Evolutionary conservation across 2,888 invertebrate genomes (phyloP).

Genomic region (Uropetala carovei): DNA sequence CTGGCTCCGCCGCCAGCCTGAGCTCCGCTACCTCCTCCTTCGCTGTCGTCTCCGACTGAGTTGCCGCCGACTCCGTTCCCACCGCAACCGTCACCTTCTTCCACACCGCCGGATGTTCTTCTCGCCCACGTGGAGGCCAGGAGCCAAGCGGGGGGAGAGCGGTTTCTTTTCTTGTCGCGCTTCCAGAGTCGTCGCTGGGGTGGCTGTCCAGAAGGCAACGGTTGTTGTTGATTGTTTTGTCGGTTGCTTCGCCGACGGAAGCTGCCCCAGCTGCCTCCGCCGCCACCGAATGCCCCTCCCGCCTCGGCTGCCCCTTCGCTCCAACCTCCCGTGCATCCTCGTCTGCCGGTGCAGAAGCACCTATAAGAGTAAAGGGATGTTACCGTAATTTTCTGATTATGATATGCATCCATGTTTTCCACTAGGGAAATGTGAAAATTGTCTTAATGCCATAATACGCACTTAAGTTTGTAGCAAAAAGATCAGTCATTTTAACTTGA

Average conservation of each 20-base stretch:
- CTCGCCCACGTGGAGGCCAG: conserved; percentile 44
- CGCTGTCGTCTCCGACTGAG: conserved; percentile 47
- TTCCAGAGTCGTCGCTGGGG: conserved; percentile 11
- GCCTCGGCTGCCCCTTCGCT: background rate
- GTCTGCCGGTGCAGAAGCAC: conserved; percentile 48
- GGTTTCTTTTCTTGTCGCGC: background rate
- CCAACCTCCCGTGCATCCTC: background rate
- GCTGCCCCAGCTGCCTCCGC: conserved; percentile 42
- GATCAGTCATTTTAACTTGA: no score
- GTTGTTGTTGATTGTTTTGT: background rate
- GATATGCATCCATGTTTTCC: no score
- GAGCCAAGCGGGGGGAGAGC: conserved; percentile 38
- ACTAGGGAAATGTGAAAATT: no score
- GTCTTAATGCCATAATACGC: no score
- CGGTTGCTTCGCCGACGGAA: conserved; percentile 44
- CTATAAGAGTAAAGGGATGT: background rate
- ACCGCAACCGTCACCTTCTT: conserved; percentile 27
- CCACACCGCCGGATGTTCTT: conserved; percentile 35
- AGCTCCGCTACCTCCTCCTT: background rate
- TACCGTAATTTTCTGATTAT: no score
- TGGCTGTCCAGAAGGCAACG: background rate
- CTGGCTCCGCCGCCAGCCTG: background rate
- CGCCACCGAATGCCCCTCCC: conserved; percentile 6
- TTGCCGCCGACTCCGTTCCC: conserved; percentile 40
- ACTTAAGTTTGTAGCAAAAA: no score